These are phyloP conservation scores for Plestiodon gilberti DNA, from an alignment of 2,113 vertebrate genomes.

Conservation along the genomic window DNA sequence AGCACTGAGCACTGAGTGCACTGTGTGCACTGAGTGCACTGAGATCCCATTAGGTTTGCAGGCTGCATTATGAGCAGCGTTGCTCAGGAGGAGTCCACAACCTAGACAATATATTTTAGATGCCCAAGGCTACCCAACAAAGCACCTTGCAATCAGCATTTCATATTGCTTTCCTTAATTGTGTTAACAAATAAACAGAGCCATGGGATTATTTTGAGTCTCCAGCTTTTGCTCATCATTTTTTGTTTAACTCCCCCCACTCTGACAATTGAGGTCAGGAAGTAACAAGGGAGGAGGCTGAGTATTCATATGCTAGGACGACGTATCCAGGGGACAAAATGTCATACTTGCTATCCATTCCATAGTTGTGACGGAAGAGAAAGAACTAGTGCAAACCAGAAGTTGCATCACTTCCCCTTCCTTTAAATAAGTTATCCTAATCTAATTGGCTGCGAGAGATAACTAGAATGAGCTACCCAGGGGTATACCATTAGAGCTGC, in stretches of 20 bases:
- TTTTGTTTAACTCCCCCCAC: not conserved
- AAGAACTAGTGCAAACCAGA: no score
- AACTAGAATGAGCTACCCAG: no score
- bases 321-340: not conserved
- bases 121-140: conserved; percentile 41
- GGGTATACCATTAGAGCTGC: no score
- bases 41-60: conserved; percentile 29
- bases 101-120: conserved; percentile 8
- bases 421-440: no score
- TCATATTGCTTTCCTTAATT: conserved; percentile 43
- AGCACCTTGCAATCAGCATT: not conserved
- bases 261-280: not conserved
- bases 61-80: conserved; percentile 44
- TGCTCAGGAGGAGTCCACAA: conserved; percentile 14
- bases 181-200: conserved; percentile 47
- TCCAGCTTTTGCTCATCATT: not conserved
- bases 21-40: no score
- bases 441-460: no score
- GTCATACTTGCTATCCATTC: not conserved
- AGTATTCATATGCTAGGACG: not conserved
- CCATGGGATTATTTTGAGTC: not conserved
- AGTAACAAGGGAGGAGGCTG: not conserved
- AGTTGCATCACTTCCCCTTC: no score
- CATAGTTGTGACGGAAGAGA: not conserved
- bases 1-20: no score